A percentile compares a stretch with the other conserved stretches of the same genome.
Conservation (phyloP, 2,797 vertebrate genomes). For the Hippopotamyrus pictus region DNA sequence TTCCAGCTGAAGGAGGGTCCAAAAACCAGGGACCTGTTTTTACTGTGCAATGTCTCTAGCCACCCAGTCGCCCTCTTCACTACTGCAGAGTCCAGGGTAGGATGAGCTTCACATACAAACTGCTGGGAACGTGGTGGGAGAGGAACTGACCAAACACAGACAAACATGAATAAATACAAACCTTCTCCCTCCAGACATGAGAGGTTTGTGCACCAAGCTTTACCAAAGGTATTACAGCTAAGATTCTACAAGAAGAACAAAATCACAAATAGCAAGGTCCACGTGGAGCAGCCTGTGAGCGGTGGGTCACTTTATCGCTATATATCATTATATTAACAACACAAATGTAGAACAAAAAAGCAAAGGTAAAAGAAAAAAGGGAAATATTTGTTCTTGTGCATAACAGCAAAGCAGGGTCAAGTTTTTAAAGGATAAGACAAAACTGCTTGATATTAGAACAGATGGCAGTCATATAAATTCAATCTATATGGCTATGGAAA, state of each 20-base stretch:
- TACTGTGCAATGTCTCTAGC: neutral
- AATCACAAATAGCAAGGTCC: neutral
- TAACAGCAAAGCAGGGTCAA: neutral
- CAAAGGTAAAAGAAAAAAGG: neutral
- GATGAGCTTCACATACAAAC: neutral
- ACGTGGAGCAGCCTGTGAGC: neutral
- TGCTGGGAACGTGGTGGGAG: neutral
- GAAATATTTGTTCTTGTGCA: neutral
- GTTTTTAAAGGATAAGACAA: slow-evolving; percentile 4
- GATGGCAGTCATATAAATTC: neutral
- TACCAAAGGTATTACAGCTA: neutral
- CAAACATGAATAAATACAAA: neutral
- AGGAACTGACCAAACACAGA: neutral
- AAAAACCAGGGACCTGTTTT: neutral
- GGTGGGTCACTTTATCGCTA: neutral
- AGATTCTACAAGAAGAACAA: neutral
- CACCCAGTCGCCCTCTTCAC: neutral
- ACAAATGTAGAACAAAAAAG: neutral
- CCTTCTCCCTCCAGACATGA: neutral
- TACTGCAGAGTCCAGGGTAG: neutral
- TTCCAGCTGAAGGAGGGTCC: neutral
- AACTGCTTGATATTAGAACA: neutral
- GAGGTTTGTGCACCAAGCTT: neutral
- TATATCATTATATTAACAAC: neutral
- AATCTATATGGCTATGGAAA: neutral